A percentile compares a stretch with the other conserved stretches of the same genome.
These are phyloP conservation scores for Agrochola lychnidis DNA, from an alignment of 2,888 invertebrate species.

Conservation along the genomic window DNA sequence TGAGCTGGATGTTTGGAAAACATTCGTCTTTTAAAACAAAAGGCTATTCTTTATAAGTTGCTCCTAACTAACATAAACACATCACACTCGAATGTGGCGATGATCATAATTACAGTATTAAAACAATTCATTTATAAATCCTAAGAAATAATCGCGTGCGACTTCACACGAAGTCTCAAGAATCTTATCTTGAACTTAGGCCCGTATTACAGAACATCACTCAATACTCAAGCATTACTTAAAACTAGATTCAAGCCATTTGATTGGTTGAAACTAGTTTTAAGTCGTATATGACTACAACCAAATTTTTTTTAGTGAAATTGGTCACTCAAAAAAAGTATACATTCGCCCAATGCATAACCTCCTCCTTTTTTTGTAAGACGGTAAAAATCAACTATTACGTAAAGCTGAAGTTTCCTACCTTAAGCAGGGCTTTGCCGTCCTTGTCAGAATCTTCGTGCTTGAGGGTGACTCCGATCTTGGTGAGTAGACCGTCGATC, in stretches of 20 bases:
- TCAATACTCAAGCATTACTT: too few relatives aligned
- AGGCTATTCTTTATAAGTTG: neutral
- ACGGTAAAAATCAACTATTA: neutral
- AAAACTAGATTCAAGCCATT: too few relatives aligned
- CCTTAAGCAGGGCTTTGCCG: slow-evolving; percentile 98
- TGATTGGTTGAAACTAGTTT: too few relatives aligned
- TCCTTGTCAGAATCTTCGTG: slow-evolving; percentile 99
- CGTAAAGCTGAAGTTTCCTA: slow-evolving; percentile 66
- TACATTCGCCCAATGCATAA: neutral
- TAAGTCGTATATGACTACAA: neutral
- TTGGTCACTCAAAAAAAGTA: neutral
- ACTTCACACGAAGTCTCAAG: neutral
- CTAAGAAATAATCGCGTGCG: neutral
- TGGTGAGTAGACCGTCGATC: slow-evolving; percentile 95
- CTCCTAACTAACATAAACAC: neutral
- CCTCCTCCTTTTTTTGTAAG: neutral
- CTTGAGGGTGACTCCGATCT: slow-evolving; percentile 97
- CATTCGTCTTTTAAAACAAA: neutral
- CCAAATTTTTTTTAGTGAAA: neutral
- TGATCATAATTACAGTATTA: neutral
- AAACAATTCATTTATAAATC: neutral
- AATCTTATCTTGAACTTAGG: neutral
- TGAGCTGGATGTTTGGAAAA: neutral
- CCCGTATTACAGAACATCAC: too few relatives aligned
- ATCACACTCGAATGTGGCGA: too few relatives aligned